Evolutionary conservation across 2,797 vertebrate species (phyloP).

Genomic region (Labeo calbasu): DNA sequence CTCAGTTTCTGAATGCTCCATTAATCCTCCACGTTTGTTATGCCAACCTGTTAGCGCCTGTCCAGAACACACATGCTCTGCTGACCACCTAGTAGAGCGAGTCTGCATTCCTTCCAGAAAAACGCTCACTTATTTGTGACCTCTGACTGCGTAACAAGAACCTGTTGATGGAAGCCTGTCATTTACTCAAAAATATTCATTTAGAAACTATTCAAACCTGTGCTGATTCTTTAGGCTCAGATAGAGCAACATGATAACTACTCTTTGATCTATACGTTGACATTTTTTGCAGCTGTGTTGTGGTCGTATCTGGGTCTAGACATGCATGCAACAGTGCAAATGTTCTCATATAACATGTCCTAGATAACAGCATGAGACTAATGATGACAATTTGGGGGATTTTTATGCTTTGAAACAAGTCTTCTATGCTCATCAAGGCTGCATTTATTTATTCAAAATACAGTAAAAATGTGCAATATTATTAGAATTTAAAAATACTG

Average conservation of each 20-base stretch:
- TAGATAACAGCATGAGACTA: neutral
- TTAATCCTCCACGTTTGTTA: conserved; percentile 1
- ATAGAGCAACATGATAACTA: neutral
- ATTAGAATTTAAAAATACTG: no score
- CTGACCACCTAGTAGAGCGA: neutral
- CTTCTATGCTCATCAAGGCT: neutral
- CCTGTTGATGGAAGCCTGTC: neutral
- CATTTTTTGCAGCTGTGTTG: neutral
- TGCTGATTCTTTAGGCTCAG: neutral
- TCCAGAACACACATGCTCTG: neutral
- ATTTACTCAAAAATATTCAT: neutral
- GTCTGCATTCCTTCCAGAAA: conserved; percentile 14
- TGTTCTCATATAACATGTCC: neutral
- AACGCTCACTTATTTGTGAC: neutral
- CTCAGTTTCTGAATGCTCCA: neutral
- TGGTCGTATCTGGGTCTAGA: neutral
- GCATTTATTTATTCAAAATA: neutral
- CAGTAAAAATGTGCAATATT: neutral
- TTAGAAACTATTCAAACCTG: neutral
- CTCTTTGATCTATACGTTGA: neutral
- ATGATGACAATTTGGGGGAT: neutral
- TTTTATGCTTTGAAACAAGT: neutral
- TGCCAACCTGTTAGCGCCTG: conserved; percentile 28
- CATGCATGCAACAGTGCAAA: neutral
- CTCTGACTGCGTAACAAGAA: neutral